Base-by-base conservation (phyloP, 1,140 invertebrate genomes). In the Thaumatotibia leucotreta region DNA sequence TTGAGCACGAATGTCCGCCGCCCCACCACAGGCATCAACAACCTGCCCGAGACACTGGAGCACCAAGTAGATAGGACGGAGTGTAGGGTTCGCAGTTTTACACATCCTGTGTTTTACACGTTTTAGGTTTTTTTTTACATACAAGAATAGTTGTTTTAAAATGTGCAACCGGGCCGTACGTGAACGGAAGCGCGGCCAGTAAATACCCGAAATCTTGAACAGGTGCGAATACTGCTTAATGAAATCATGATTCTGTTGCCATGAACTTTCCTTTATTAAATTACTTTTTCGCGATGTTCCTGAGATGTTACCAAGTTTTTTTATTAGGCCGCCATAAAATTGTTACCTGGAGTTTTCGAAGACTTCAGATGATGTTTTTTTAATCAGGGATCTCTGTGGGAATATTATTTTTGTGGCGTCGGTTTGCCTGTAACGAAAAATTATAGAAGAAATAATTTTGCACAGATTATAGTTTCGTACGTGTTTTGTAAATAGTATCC, bases 221-320 rank as follows among this genome's bases (percentile, higher is more conserved):
- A 58, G 52, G 52, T 58, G 52, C 23, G 52, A 58, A 58, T 58
- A 58, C 29, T 27, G 52, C 23, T 29, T 58, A 58, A 58, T 58
- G 23, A 58, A 58, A 58, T 58, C 52, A 58, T 58, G 52, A 58
- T 58, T 58, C 52, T 58, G 52, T 58, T 29, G 23, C 52, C 23
- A 11, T 29, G 24, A 58, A 58, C 52, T 58, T 58, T 58, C 24
- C 11, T n/a, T 58, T 58, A 58, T 58, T 58, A 58, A 58, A 58
- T 58, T 58, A 58, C 52, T 58, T 54, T 50, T 58, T 54, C 50
- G 52, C 52, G 23, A 24, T 52, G 52, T 58, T 31, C 8, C 24
- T 8, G 52, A 24, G 52, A 58, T 58, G 24, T 58, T 58, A 0
- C 0, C 24, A 24, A 29, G 24, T 58, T 58, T 58, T 58, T 58